Percentiles rank a stretch among this genome's conserved stretches.
These are phyloP conservation scores for Falco berigora DNA, from an alignment of 2,797 vertebrate genomes.

Conservation along the genomic window DNA sequence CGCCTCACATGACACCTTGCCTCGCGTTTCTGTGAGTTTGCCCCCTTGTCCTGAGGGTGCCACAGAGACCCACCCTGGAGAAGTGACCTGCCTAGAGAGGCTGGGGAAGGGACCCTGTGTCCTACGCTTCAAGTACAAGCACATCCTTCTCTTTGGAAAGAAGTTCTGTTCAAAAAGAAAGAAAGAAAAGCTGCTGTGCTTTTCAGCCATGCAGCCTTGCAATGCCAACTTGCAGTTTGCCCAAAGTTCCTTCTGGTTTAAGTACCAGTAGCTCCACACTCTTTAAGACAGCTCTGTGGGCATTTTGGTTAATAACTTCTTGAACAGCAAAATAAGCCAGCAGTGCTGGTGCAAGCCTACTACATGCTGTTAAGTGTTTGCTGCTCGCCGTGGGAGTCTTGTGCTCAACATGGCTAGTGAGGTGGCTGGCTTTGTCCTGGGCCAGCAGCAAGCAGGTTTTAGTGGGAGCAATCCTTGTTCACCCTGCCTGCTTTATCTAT, in stretches of 20 bases:
- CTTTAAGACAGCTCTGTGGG: background rate
- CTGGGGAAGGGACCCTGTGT: background rate
- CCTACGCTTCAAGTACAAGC: too few relatives aligned
- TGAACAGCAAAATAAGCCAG: background rate
- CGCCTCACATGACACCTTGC: background rate
- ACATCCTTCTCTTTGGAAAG: background rate
- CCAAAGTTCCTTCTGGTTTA: too few relatives aligned
- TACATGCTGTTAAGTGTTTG: background rate
- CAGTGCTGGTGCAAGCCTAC: background rate
- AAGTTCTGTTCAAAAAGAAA: too few relatives aligned
- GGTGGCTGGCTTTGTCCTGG: background rate
- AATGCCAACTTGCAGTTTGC: background rate
- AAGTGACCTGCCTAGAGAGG: background rate
- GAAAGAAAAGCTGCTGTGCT: too few relatives aligned
- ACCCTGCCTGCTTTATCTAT: too few relatives aligned
- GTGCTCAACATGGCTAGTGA: fast-evolving
- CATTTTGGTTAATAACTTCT: background rate
- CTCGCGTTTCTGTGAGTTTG: background rate
- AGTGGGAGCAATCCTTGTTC: background rate
- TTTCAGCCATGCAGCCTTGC: too few relatives aligned
- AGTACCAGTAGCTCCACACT: background rate
- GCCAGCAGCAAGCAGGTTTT: background rate
- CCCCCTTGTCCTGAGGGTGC: fast-evolving
- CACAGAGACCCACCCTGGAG: background rate
- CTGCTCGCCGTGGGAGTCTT: background rate